phyloP scores from a whole-genome alignment of 30 jellyfish, hydroid and myxozoan species.

The Cassiopea andromeda region DNA sequence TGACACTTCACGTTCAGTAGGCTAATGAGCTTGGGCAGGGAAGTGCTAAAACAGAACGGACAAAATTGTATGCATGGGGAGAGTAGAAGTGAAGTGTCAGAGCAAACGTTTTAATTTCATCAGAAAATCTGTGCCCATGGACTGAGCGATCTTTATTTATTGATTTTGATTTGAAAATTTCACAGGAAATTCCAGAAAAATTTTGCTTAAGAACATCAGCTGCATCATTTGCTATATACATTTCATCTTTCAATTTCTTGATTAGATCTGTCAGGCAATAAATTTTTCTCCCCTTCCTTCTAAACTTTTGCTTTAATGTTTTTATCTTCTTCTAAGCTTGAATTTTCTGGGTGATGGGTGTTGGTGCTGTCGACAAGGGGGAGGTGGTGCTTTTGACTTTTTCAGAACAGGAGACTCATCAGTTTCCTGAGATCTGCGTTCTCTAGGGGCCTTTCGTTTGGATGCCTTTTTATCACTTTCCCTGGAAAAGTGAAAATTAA shows the following conservation, averaged over 20 bases:
- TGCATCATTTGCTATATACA: conserved; percentile 3
- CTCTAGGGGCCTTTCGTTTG: conserved; percentile 8
- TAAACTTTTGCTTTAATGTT: conserved; percentile 14
- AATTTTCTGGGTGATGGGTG: conserved; percentile 16
- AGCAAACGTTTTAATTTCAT: conserved; percentile 66
- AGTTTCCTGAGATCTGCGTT: conserved; percentile 7
- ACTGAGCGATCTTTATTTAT: conserved; percentile 3
- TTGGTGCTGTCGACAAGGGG: background rate
- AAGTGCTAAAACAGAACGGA: conserved; percentile 29
- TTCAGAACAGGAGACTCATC: background rate
- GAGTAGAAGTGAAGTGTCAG: conserved; percentile 66
- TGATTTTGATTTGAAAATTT: background rate
- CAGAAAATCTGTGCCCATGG: conserved; percentile 41
- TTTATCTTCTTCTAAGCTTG: conserved; percentile 2
- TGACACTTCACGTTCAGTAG: conserved; percentile 48
- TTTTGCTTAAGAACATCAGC: conserved; percentile 2
- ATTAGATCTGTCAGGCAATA: background rate
- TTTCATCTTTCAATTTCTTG: conserved; percentile 1
- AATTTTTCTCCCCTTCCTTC: conserved; percentile 1
- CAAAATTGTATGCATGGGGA: conserved; percentile 61
- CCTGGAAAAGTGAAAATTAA: conserved; percentile 11
- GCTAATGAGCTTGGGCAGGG: conserved; percentile 67
- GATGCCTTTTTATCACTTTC: background rate
- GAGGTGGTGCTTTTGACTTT: background rate
- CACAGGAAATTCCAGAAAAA: conserved; percentile 55